phyloP scores from a whole-genome alignment of 2,113 vertebrate genomes.

The Acinonyx jubatus region DNA sequence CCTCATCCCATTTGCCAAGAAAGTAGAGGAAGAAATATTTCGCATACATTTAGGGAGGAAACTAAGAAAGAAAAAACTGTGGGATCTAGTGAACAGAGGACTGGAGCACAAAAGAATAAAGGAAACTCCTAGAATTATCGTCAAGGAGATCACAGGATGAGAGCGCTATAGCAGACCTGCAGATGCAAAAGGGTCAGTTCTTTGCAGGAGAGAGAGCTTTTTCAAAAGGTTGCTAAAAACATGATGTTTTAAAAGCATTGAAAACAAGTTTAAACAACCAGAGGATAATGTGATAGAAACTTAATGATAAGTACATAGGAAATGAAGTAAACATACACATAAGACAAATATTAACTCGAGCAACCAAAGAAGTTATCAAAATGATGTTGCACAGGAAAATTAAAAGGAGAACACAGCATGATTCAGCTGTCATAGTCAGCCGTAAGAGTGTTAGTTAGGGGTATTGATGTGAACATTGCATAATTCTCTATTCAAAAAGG shows the following conservation, averaged over 20 bases:
- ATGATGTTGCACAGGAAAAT: background rate
- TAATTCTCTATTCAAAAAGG: background rate
- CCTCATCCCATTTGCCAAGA: background rate
- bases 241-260: background rate
- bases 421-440: background rate
- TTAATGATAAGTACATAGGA: background rate
- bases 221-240: background rate
- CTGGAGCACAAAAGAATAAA: background rate
- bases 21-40: background rate
- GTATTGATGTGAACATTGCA: background rate
- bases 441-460: background rate
- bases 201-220: background rate
- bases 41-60: background rate
- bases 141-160: background rate
- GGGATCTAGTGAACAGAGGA: background rate
- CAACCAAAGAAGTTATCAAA: background rate
- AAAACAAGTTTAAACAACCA: background rate
- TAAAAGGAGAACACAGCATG: background rate
- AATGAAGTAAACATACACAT: background rate
- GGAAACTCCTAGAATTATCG: background rate
- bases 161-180: background rate
- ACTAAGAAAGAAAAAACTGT: background rate
- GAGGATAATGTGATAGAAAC: background rate
- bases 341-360: background rate
- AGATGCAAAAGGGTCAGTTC: background rate